Base-by-base conservation (phyloP, 2,797 vertebrate genomes). In the Platyrinchus mystaceus region DNA sequence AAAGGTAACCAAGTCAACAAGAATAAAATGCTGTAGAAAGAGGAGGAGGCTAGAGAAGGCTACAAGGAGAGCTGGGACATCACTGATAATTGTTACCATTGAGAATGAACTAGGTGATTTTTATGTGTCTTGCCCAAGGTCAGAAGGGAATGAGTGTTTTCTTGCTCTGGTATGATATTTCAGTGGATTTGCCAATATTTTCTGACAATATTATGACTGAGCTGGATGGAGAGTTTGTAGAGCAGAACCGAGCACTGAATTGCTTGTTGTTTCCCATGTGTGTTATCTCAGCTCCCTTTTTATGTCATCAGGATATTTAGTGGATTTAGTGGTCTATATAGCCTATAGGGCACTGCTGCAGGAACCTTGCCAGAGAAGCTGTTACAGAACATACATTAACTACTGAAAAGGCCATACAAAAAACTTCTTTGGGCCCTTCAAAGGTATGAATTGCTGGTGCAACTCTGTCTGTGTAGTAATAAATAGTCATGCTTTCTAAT, bases 151-250 rank as follows among this genome's bases (percentile, higher is more conserved):
- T 52, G 47, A 80, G 12, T 21, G 24, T 89, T 93, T 77, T 67
- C 60, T 41, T 90, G 53, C 55, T 87, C 58, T 79, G 44, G 8
- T 76, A 20, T 58, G 70, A 52, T 84, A 90, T 84, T 81, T 95
- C 80, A 74, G 69, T 84, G 87, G 66, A 78, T 88, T 88, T 92
- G 73, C 22, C 73, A 88, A 12, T 90, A 77, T 86, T 75, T 95
- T 81, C 64, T 68, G 13, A 28, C 49, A 50, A 50, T 50, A 50
- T 50, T 50, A 28, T 50, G 15, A 24, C 56, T 22, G 53, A 86
- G 34, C 30, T 60, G 53, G 62, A 88, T 60, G 41, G 34, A 60
- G 41, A 23, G 10, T 44, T 87, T 89, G 24, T 58, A 68, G 62
- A 90, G 53, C 64, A 71, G 87, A 64, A 30, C 53, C 74, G 49